phyloP scores from a whole-genome alignment of 2,113 vertebrate species.

The Phoenicopterus ruber region DNA sequence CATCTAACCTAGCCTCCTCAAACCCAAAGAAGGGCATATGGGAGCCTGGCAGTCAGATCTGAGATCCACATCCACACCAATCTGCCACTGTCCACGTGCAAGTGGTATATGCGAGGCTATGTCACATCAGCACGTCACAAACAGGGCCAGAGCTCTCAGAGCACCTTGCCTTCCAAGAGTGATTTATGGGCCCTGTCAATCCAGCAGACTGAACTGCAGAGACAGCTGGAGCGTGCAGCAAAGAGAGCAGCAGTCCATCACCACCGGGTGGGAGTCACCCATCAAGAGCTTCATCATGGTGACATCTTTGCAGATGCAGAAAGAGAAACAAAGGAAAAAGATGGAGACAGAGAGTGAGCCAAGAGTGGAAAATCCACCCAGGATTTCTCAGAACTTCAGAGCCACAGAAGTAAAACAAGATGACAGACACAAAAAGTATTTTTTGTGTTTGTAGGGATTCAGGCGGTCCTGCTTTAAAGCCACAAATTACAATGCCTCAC shows the following conservation, averaged over 20 bases:
- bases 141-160: not conserved
- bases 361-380: not conserved
- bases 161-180: not conserved
- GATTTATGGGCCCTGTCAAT: constrained; percentile 68
- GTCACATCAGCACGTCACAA: not conserved
- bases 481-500: not conserved
- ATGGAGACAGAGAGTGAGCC: not conserved
- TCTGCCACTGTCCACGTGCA: not conserved
- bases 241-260: constrained; percentile 22
- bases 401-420: not conserved
- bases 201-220: not conserved
- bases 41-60: not conserved
- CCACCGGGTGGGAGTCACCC: not conserved
- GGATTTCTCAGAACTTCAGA: constrained; percentile 1
- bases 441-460: not conserved
- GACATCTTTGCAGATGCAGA: not conserved
- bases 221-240: constrained; percentile 17
- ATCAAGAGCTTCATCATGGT: constrained; percentile 2
- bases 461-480: not conserved
- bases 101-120: not conserved
- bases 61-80: not conserved
- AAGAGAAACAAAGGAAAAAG: not conserved
- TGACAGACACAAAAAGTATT: not conserved
- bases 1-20: not conserved
- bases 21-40: not conserved